These are phyloP conservation scores for Corythornis vintsioides DNA, from an alignment of 2,113 vertebrate species.

Conservation along the genomic window DNA sequence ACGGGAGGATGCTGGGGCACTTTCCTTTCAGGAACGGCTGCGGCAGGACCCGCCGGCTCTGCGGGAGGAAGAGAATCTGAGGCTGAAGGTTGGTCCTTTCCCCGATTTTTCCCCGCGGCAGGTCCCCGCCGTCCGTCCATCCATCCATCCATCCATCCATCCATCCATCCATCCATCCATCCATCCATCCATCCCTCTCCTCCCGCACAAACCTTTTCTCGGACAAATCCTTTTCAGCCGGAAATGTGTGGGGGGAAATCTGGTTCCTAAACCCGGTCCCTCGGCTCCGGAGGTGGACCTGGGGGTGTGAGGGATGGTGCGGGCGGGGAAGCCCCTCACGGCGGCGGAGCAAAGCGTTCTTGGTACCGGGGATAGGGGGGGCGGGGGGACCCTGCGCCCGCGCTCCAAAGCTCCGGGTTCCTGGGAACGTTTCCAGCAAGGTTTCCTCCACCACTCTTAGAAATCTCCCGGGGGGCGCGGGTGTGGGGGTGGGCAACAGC, in stretches of 20 bases:
- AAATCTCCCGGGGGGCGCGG: background rate
- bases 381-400: background rate
- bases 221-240: no score
- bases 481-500: background rate
- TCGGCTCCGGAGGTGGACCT: background rate
- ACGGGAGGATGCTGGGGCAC: background rate
- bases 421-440: background rate
- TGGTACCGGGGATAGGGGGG: background rate
- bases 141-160: background rate
- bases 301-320: background rate
- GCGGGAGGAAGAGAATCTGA: background rate
- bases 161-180: no score
- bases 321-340: background rate
- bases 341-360: background rate
- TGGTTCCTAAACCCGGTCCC: background rate
- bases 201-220: background rate
- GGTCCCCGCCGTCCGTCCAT: background rate
- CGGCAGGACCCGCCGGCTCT: background rate
- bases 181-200: background rate
- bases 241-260: background rate
- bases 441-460: background rate
- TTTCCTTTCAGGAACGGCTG: background rate
- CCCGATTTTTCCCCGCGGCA: background rate
- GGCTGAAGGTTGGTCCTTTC: constrained; percentile 8
- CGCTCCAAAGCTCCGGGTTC: background rate